These are phyloP conservation scores for Onchidella celtica DNA, from an alignment of 2,888 invertebrate genomes.

Conservation along the genomic window DNA sequence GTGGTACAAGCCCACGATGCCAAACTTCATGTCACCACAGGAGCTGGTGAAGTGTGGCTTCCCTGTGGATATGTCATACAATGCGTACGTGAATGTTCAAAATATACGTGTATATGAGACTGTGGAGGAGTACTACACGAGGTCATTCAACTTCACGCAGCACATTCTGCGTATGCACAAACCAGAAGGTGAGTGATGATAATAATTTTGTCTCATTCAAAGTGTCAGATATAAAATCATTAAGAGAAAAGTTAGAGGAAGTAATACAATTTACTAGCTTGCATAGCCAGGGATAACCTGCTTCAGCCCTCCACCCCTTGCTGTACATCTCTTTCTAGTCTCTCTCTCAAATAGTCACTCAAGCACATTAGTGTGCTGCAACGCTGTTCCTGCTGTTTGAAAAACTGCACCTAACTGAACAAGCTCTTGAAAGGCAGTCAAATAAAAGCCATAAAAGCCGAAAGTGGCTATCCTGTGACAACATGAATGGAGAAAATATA, in stretches of 20 bases:
- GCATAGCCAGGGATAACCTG: too few relatives aligned
- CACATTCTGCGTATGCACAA: slow-evolving; percentile 83
- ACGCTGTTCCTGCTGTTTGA: too few relatives aligned
- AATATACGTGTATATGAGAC: slow-evolving; percentile 82
- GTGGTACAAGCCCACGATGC: slow-evolving; percentile 85
- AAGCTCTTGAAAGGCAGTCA: too few relatives aligned
- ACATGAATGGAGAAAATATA: neutral
- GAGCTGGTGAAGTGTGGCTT: slow-evolving; percentile 88
- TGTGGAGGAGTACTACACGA: slow-evolving; percentile 85
- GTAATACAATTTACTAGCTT: too few relatives aligned
- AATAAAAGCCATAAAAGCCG: too few relatives aligned
- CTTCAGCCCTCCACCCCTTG: too few relatives aligned
- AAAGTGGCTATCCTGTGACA: too few relatives aligned
- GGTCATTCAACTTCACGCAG: slow-evolving; percentile 84
- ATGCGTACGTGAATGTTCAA: slow-evolving; percentile 81
- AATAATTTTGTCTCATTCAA: too few relatives aligned
- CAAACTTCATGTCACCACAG: slow-evolving; percentile 80
- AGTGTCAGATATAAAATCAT: neutral
- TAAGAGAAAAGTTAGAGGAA: neutral
- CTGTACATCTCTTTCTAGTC: too few relatives aligned
- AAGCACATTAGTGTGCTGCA: too few relatives aligned
- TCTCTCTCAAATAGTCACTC: too few relatives aligned
- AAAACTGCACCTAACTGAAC: too few relatives aligned
- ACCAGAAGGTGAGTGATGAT: slow-evolving; percentile 76
- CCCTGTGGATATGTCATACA: slow-evolving; percentile 87